phyloP scores from a whole-genome alignment of 1,140 invertebrate genomes.

The Steinernema feltiae region DNA sequence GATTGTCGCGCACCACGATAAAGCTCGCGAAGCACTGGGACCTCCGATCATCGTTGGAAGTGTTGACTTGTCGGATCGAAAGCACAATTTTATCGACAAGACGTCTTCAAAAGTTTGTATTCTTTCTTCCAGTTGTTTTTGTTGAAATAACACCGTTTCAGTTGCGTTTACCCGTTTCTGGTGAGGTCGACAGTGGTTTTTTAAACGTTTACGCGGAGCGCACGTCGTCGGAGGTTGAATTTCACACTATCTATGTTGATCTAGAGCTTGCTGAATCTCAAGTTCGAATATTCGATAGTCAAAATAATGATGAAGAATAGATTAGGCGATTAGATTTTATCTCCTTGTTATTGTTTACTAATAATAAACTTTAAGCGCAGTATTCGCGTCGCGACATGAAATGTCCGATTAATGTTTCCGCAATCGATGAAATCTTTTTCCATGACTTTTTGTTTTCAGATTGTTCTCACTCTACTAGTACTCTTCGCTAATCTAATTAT shows the following conservation, averaged over 20 bases:
- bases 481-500: too few species aligned
- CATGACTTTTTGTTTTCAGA: too few species aligned
- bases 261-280: constrained; percentile 2
- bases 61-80: constrained; percentile 46
- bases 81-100: constrained; percentile 44
- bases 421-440: too few species aligned
- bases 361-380: constrained; percentile 12
- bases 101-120: constrained; percentile 42
- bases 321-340: background rate
- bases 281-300: constrained; percentile 15
- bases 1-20: constrained; percentile 46
- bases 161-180: constrained; percentile 13
- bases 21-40: constrained; percentile 40
- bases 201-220: constrained; percentile 14
- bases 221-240: background rate
- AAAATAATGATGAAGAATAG: background rate
- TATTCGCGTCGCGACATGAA: constrained; percentile 15
- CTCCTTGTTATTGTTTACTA: constrained; percentile 10
- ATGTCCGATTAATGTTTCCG: too few species aligned
- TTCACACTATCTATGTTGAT: background rate
- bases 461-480: too few species aligned
- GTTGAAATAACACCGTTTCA: constrained; percentile 8
- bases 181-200: constrained; percentile 13
- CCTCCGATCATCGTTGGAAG: constrained; percentile 45
- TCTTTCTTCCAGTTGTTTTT: background rate